Evolutionary conservation across 1,140 invertebrate genomes (phyloP), one percentile per base, ranked within the genome.

Genomic region (Stratiolaelaps scimitus): DNA sequence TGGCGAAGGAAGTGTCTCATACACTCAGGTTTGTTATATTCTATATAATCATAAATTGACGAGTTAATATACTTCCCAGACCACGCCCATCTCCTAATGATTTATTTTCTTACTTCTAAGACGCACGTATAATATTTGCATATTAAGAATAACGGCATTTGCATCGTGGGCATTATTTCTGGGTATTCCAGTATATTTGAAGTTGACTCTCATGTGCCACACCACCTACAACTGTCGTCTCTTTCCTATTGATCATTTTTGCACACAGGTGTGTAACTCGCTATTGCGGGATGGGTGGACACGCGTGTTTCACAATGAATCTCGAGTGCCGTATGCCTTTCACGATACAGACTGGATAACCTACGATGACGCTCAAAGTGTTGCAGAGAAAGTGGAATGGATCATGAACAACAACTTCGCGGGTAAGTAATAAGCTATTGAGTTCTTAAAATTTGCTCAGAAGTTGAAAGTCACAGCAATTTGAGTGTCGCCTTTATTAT

Each of bases 281-380:
- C 65, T 73, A 34, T 53, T 73, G 15, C 23, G 29, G n/a, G 34
- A 65, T 43, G 71, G 70, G 10, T 68, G 64, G 13, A 69, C 43
- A 1, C 30, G 68, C 48, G 75, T 80, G 17, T 85, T 83, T 72
- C 84, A 90, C 70, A 72, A 79, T 7, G 79, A 84, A 26, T 83
- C 83, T 23, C 78, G 79, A 69, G 88, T 88, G 19, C 89, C 89
- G 1, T 95, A 89, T 77, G 78, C 85, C 4, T 84, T 83, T 66
- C 81, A 80, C 56, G 77, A 79, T 43, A 76, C 78, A 5, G 86
- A 92, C 72, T 96, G 92, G 92, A 82, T 93, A 53, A 89, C 89
- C 0, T 95, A 85, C 74, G 92, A 95, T 69, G 82, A 89, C 73
- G 75, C 79, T 4, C 72, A 78, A 43, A 94, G 89, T 75, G 76